These are phyloP conservation scores for Amazona finschi DNA, from an alignment of 2,797 vertebrate species.

Conservation along the genomic window DNA sequence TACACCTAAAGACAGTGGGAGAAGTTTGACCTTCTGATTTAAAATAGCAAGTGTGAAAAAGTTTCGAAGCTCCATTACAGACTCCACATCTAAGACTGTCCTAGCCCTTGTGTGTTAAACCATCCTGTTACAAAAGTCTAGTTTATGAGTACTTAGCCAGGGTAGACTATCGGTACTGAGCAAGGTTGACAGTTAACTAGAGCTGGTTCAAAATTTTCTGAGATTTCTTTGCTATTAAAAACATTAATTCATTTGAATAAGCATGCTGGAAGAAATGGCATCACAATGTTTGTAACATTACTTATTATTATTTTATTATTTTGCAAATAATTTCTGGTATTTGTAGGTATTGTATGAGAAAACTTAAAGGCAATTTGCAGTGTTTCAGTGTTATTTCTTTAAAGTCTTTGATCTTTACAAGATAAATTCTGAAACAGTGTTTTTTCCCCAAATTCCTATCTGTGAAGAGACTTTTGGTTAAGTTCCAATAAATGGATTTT, in stretches of 20 bases:
- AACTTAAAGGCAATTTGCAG: neutral
- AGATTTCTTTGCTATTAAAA: neutral
- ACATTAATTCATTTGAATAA: neutral
- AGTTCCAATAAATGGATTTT: neutral
- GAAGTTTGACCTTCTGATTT: neutral
- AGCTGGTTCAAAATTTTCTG: neutral
- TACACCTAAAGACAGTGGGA: accelerated
- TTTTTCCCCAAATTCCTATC: neutral
- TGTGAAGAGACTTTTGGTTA: neutral
- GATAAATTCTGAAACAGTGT: neutral
- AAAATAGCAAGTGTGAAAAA: neutral
- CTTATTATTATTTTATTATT: neutral
- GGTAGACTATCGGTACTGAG: neutral
- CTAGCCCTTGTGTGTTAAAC: neutral
- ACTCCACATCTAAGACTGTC: accelerated
- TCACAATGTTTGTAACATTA: neutral
- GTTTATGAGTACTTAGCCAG: neutral
- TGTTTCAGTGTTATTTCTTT: neutral
- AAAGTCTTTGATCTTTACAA: neutral
- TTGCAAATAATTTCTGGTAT: neutral
- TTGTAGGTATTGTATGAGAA: neutral
- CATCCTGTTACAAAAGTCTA: neutral
- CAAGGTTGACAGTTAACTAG: neutral
- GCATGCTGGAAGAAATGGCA: neutral
- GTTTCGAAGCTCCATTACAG: neutral